Conservation (phyloP, 2,113 vertebrate genomes). For the Nycticorax nycticorax region DNA sequence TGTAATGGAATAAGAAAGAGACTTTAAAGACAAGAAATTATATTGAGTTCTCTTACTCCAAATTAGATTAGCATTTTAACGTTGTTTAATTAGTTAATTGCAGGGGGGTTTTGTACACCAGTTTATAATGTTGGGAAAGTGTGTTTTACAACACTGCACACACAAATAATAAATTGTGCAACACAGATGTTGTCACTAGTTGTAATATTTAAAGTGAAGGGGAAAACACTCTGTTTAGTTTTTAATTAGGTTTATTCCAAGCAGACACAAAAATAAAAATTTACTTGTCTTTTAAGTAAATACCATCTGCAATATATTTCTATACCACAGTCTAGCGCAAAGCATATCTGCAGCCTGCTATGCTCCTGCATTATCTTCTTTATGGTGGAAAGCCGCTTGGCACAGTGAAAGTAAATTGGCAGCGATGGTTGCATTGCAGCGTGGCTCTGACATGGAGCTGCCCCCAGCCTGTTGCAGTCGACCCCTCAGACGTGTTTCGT, state of each 20-base stretch:
- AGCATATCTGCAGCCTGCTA: not conserved
- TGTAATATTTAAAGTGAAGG: conserved; percentile 13
- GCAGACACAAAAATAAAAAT: not conserved
- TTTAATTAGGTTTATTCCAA: conserved; percentile 19
- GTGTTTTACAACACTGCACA: not conserved
- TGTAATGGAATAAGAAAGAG: not conserved
- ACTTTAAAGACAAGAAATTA: not conserved
- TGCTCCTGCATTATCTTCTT: not conserved
- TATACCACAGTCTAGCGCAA: not conserved
- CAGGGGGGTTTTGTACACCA: not conserved
- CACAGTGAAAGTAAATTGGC: rapidly evolving
- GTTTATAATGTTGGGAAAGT: not conserved
- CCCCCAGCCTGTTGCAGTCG: not conserved
- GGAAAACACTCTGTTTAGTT: not conserved
- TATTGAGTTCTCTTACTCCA: not conserved
- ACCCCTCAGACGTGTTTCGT: rapidly evolving
- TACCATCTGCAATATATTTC: not conserved
- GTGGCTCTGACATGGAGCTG: rapidly evolving
- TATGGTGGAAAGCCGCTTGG: not conserved
- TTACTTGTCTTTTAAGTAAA: not conserved
- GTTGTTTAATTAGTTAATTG: not conserved
- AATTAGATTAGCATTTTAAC: not conserved
- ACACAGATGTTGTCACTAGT: not conserved
- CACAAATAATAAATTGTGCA: not conserved
- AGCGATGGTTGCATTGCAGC: rapidly evolving